Conservation (phyloP, 2,113 vertebrate genomes). For the Vanacampus margaritifer region DNA sequence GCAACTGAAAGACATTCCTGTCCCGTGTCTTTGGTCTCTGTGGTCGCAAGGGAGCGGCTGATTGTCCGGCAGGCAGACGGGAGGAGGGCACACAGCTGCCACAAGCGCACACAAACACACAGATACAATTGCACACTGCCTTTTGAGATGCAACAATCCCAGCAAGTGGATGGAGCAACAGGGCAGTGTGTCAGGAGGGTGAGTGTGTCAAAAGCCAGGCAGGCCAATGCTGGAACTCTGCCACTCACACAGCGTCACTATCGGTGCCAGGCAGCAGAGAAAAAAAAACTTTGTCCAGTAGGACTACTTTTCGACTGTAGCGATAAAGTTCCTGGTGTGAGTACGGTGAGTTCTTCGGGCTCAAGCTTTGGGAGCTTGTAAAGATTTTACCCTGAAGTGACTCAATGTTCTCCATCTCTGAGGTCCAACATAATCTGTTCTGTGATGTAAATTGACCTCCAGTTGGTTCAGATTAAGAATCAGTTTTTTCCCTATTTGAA, state of each 20-base stretch:
- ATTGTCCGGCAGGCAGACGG: conserved; percentile 51
- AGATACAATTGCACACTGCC: conserved; percentile 14
- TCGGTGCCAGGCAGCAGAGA: conserved; percentile 40
- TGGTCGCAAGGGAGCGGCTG: conserved; percentile 56
- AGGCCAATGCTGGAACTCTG: conserved; percentile 41
- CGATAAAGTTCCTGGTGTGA: background rate
- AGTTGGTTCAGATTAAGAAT: too few species aligned
- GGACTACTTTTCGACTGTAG: background rate
- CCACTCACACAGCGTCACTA: conserved; percentile 37
- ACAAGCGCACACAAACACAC: conserved; percentile 26
- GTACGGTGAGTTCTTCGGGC: background rate
- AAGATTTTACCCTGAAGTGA: background rate
- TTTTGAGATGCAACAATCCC: conserved; percentile 13
- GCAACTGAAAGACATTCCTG: conserved; percentile 68
- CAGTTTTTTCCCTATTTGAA: too few species aligned
- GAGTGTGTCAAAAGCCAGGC: conserved; percentile 37
- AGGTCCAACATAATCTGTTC: conserved; percentile 1
- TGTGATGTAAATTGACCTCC: background rate
- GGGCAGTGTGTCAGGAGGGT: conserved; percentile 62
- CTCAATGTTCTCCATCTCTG: too few species aligned
- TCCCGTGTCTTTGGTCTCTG: conserved; percentile 61
- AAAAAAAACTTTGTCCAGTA: conserved; percentile 40
- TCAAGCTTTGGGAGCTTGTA: background rate
- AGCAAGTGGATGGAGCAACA: conserved; percentile 50
- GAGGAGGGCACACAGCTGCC: conserved; percentile 61